Conservation (phyloP, 2,888 invertebrate genomes). For the Onthophagus sagittarius region DNA sequence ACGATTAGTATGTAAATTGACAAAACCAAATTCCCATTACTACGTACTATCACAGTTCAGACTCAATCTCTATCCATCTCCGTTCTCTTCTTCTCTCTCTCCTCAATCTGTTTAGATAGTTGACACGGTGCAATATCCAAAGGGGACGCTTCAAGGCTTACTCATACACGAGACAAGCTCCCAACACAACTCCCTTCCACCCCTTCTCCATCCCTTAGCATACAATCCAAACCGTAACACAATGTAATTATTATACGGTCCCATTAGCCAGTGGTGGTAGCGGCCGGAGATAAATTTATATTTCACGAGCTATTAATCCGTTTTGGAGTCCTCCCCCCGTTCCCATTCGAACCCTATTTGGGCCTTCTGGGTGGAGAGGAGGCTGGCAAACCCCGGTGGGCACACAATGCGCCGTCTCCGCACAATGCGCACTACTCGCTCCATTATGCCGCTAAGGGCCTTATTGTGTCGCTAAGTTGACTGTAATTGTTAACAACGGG, state of each 20-base stretch:
- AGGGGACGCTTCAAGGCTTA: not conserved
- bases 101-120: not conserved
- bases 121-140: not conserved
- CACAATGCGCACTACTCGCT: slow-evolving; percentile 38
- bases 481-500: slow-evolving; percentile 50
- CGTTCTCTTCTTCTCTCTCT: not conserved
- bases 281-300: slow-evolving; percentile 42
- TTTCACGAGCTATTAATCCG: slow-evolving; percentile 48
- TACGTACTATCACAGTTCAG: not conserved
- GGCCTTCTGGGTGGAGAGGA: too few relatives aligned
- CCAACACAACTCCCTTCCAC: too few relatives aligned
- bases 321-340: slow-evolving; percentile 26
- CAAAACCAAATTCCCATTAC: not conserved
- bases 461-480: slow-evolving; percentile 49
- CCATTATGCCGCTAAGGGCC: slow-evolving; percentile 45
- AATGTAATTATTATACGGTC: slow-evolving; percentile 32
- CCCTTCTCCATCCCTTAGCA: not conserved
- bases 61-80: too few relatives aligned
- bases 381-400: too few relatives aligned
- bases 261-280: slow-evolving; percentile 31
- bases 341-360: too few relatives aligned
- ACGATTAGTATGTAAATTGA: not conserved
- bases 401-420: slow-evolving; percentile 39
- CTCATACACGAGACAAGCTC: not conserved
- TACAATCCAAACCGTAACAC: slow-evolving; percentile 18